Base-by-base conservation (phyloP, 2,113 vertebrate species). In the Sebastes fasciatus region DNA sequence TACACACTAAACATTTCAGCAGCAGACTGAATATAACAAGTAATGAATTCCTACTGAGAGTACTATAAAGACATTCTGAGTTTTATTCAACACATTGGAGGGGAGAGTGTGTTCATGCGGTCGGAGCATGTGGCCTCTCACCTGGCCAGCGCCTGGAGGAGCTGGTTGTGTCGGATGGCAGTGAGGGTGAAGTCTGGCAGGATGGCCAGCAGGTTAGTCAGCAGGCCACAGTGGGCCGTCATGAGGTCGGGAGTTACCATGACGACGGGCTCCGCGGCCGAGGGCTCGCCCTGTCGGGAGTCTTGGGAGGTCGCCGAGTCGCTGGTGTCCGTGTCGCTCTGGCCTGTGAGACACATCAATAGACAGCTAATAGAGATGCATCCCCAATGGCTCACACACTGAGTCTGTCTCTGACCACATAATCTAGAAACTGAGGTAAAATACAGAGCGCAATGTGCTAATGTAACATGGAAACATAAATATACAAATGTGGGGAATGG, bases 231-330 rank as follows among this genome's bases (percentile, higher is more conserved):
- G 80, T 96, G 68, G 9, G 97, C 97, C 0, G 96, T 96, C 75
- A 98, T 86, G 48, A 99, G 97, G 79, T 96, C 93, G 8, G 97
- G 96, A 8, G 97, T 99, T 85, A 98, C 97, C 79, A 96, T 84
- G 71, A 93, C 94, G 55, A n/a, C 55, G 1, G 91, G 94, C n/a
- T 95, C 95, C 5, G 34, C 9, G 46, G 95, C 82, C 8, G 90
- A 74, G 66, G 85, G 80, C 73, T 91, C 93, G 19, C 91, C 88
- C 54, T 80, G 78, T 8, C 85, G 89, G 54, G 95, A 95, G 71
- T 95, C 95, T 26, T 83, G 94, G 54, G 91, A 95, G 76, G 91
- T 89, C 63, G 91, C 77, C 0, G 96, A 96, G 86, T 88, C 91
- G 61, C 95, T 93, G 48, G 93, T 93, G 26, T 94, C 94, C 8